Evolutionary conservation across 2,113 vertebrate genomes (phyloP), one percentile per base, ranked within the genome.

Genomic region (Tiliqua scincoides): DNA sequence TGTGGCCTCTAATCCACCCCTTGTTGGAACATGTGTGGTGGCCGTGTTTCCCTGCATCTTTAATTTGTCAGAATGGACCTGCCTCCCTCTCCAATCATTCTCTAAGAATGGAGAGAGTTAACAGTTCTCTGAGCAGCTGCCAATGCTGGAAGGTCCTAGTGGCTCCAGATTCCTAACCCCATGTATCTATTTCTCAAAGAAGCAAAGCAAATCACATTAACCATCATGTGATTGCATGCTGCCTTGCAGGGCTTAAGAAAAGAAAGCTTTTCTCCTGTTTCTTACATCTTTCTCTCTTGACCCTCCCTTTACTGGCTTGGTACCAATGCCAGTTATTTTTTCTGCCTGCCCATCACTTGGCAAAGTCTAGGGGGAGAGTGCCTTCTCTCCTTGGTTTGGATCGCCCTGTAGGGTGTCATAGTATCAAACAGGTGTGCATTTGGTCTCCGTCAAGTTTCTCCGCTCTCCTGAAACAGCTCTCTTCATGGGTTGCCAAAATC

Each of bases 211-310:
- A 84, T 84, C 67, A 32, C 68, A 40, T 84, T 72, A 79, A 40
- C 75, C 23, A 59, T 79, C 87, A 88, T 88, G 87, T 88, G 87
- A 79, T 65, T 79, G 67, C 27, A 15, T 65, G 14, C 75, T 86
- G 48, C 71, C 52, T 9, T 54, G 5, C 40, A 75, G 61, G 40
- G 73, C 72, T 85, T 84, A 84, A 32, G 40, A 8, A 30, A 30
- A 14, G 30, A 79, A 57, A n/a, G 9, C 43, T 59, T 35, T 82
- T 54, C 35, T 78, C 48, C 10, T 35, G 1, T 59, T 14, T 73
- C 57, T 52, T 48, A 14, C 72, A 27, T 61, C 20, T 70, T 57
- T 78, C 37, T 30, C 32, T 52, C 25, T 18, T 57, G 15, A 6
- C 57, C n/a, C 40, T 65, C 43, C 23, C 40, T 86, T 86, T 74